Base-by-base conservation (phyloP, 2,888 invertebrate species). In the Lasius platythorax region DNA sequence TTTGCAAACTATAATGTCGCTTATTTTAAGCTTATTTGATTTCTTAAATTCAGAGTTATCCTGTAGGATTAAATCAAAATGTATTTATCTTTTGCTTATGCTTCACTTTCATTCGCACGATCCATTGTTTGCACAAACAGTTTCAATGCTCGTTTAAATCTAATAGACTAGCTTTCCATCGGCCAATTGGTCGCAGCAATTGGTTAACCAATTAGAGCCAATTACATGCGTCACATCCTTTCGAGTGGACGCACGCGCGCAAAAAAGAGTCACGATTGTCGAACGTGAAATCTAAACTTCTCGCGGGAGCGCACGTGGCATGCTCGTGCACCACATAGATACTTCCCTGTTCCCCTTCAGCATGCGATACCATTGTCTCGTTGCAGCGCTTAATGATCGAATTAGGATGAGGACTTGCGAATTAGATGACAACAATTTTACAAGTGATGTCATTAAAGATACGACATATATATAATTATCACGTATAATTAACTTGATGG, bases 191-290 rank as follows among this genome's bases (percentile, higher is more conserved):
- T 33, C 11, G 70, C 33, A 18, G 46, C 79, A 79, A 79, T 81
- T 82, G 72, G 78, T 84, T 72, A 78, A 81, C 46, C 87, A 89
- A 89, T 85, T 89, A 83, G 64, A 46, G 76, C 40, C 86, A 89
- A 86, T 88, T 86, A 88, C 78, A 66, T 56, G 83, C 72, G 85
- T 85, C 82, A 68, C 63, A 84, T 88, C 73, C 86, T 84, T 82
- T 70, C 64, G 79, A 58, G n/a, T 73, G 23, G 53, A 72, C 68
- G 68, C 40, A 46, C 43, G n/a, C 67, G 82, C 64, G 85, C 61
- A 70, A 83, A 84, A 83, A 87, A 64, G 33, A 75, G 67, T 76
- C 81, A 82, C 82, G 74, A 82, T 76, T 30, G 58, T 75, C 73
- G 75, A 63, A 85, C 78, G 73, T 84, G 81, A 82, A 85, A 85